Percentiles rank a stretch among this genome's conserved stretches.
Conservation (phyloP, 2,888 invertebrate genomes). For the Tenthredo scrophulariae region DNA sequence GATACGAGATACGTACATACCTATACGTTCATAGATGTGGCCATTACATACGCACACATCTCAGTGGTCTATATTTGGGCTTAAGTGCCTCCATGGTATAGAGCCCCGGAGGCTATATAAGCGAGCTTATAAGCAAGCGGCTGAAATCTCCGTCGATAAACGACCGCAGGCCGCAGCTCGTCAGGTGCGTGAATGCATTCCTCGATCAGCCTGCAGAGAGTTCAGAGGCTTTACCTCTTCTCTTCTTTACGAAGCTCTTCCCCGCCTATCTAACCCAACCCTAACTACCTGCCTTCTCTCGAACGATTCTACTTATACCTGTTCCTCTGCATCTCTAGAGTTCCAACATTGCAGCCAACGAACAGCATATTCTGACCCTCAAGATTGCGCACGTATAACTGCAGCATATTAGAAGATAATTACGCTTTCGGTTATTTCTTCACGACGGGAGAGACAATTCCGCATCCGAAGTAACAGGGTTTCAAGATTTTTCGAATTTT, state of each 20-base stretch:
- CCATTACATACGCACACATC: background rate
- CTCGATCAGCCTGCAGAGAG: constrained; percentile 18
- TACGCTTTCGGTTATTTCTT: too few species aligned
- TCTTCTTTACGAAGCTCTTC: background rate
- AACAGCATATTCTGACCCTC: too few species aligned
- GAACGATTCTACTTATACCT: constrained; percentile 17
- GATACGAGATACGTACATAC: background rate
- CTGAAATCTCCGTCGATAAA: constrained; percentile 49
- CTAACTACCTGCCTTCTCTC: background rate
- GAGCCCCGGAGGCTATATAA: background rate
- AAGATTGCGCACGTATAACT: too few species aligned
- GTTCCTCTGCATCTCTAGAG: background rate
- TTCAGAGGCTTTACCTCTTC: constrained; percentile 1
- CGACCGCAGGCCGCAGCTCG: constrained; percentile 18
- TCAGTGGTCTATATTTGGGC: constrained; percentile 42
- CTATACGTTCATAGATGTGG: background rate
- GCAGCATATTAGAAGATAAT: too few species aligned
- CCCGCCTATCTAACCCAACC: background rate
- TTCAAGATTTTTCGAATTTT: too few species aligned
- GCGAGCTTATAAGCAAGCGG: background rate
- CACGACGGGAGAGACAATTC: too few species aligned
- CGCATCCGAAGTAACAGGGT: too few species aligned
- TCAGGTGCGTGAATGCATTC: constrained; percentile 54
- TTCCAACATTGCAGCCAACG: too few species aligned
- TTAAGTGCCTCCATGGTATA: background rate